Base-by-base conservation (phyloP, 2,888 invertebrate genomes). In the Ectemnius lituratus region DNA sequence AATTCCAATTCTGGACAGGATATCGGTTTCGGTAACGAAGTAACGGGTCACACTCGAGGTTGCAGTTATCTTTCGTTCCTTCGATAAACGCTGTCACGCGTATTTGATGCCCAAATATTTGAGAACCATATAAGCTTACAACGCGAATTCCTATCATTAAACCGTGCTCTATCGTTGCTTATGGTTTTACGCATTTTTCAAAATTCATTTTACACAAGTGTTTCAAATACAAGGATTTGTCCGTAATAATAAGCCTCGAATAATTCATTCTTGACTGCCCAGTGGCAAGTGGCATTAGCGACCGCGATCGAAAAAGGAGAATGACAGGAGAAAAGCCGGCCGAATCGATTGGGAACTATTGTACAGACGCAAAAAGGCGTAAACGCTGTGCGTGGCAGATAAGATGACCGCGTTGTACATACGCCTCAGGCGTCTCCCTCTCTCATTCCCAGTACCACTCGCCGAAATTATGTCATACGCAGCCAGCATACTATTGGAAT, bases 281-380 rank as follows among this genome's bases (percentile, higher is more conserved):
- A 23, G 3, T 3, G 23, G 23, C 23, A 23, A 23, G 23, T 23
- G 23, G 23, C 3, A 23, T 23, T 23, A 23, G 23, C 23, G 23
- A 23, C 2, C 4, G 20, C 58, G 49, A 62, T 20, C 18, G 60
- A 23, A 47, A 6, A 27, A 14, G 62, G 49, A 18, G 49, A 56
- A 46, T 28, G 20, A 56, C 63, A 58, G 37, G 58, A 52, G 46
- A 59, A 79, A 71, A 69, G 52, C 23, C 58, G 59, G 60, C 28
- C 63, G 60, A 62, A 68, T 83, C 69, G 67, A 81, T 81, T 78
- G 52, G 64, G 57, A 57, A 57, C 70, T 81, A 73, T 79, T 75
- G 64, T 64, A 62, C 66, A 72, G 63, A 67, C 77, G 68, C 49
- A 71, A 81, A 37, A 80, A 75, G 76, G 81, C 83, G 78, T 79